Percentiles rank a stretch among this genome's conserved stretches.
These are phyloP conservation scores for Trichopoda pennipes DNA, from an alignment of 2,888 invertebrate genomes.

Conservation along the genomic window DNA sequence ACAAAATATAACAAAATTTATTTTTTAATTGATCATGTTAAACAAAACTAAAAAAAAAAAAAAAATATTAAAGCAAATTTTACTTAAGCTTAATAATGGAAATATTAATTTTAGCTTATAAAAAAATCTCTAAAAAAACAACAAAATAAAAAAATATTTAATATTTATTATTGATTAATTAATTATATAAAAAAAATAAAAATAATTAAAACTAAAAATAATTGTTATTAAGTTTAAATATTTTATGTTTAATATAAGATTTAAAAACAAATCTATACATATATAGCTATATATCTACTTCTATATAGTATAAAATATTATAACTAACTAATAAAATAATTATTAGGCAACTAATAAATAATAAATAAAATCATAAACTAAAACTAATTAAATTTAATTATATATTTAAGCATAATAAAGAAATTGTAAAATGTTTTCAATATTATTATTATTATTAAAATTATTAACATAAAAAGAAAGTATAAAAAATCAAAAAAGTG, in stretches of 20 bases:
- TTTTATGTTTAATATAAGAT: conserved; percentile 53
- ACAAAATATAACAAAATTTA: conserved; percentile 20
- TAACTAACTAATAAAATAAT: no score
- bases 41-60: conserved; percentile 50
- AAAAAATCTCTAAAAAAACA: conserved; percentile 36
- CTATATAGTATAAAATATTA: not conserved
- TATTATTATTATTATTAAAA: conserved; percentile 43
- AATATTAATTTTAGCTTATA: conserved; percentile 32
- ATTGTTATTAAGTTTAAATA: conserved; percentile 67
- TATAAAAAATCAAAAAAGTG: conserved; percentile 71
- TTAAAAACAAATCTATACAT: conserved; percentile 24
- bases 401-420: not conserved
- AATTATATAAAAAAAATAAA: conserved; percentile 23
- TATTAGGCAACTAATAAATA: no score
- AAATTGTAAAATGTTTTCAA: conserved; percentile 54
- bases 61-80: conserved; percentile 31
- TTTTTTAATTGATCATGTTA: conserved; percentile 59
- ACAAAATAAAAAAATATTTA: conserved; percentile 18
- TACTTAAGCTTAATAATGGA: conserved; percentile 51
- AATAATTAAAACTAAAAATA: conserved; percentile 49
- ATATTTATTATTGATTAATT: conserved; percentile 40
- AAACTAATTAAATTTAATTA: conserved; percentile 40
- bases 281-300: conserved; percentile 20
- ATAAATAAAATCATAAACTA: conserved; percentile 18
- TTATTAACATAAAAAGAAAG: conserved; percentile 16